These are phyloP conservation scores for Rhinoderma darwinii DNA, from an alignment of 2,113 vertebrate species.

Conservation along the genomic window DNA sequence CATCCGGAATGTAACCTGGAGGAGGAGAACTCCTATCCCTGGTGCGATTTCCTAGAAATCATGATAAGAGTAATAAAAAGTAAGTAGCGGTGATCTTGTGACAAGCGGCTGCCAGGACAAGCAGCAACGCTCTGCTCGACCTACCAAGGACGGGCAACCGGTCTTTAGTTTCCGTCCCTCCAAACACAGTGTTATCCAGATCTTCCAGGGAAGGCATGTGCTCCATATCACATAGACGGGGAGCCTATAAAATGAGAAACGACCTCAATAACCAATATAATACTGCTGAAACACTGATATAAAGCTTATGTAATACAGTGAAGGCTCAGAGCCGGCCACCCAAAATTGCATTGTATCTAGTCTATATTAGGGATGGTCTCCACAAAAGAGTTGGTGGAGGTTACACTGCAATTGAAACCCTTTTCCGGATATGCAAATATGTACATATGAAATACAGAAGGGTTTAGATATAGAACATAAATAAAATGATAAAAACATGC, in stretches of 20 bases:
- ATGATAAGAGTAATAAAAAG: not conserved
- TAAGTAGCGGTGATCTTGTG: not conserved
- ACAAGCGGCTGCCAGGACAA: not conserved
- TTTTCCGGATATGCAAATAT: no score
- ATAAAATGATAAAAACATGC: no score
- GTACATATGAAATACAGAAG: no score
- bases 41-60: constrained; percentile 80
- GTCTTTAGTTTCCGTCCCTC: constrained; percentile 78
- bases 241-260: constrained; percentile 66
- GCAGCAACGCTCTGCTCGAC: not conserved
- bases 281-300: no score
- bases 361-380: no score
- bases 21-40: constrained; percentile 95
- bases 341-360: no score
- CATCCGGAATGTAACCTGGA: constrained; percentile 97
- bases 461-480: no score
- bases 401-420: no score
- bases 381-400: no score
- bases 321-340: no score
- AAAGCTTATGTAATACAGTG: no score
- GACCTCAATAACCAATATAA: not conserved
- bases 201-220: constrained; percentile 84
- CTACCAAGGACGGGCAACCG: constrained; percentile 80
- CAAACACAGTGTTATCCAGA: constrained; percentile 89
- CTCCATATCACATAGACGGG: constrained; percentile 78